Base-by-base conservation (phyloP, 2,888 invertebrate genomes). In the Ornithoptera alexandrae region DNA sequence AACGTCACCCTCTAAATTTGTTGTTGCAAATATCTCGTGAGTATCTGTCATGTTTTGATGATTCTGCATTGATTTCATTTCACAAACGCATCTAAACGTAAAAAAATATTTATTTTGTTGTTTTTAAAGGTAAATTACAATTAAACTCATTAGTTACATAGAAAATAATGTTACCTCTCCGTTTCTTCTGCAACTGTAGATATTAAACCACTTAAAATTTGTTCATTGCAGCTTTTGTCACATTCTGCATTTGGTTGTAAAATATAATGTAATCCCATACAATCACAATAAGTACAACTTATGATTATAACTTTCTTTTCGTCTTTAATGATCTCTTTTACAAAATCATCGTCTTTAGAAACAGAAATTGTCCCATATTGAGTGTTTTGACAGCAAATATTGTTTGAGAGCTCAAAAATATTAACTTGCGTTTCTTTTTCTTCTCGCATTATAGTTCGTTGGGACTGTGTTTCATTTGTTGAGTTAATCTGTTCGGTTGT, bases 231-330 rank as follows among this genome's bases (percentile, higher is more conserved):
- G 4, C 8, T 57, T 17, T 62, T 46, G 24, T 65, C 57, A 46
- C n/a, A 36, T 53, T 63, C 18, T 53, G 17, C 24, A 63, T 53
- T 53, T 5, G 68, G 62, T 39, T 71, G 69, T 6, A 62, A 53
- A 39, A 67, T 24, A 18, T 59, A 18, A 59, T 30, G 60, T 8
- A 69, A 30, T 39, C 61, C 62, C 10, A 39, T 10, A 20, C 65
- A 62, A 24, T 69, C 65, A 18, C 65, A 69, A 58, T 73, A 75
- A n/a, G 72, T 69, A 68, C 74, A 76, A 56, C 68, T 67, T 42
- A 75, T 68, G 53, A 74, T 59, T 57, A 71, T 57, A 17, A 72
- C 57, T 69, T 73, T 65, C 56, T 66, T 67, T 36, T 71, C 59
- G 24, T 62, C 53, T 39, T 36, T 65, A 6, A 42, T 50, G 15